Evolutionary conservation across 2,113 vertebrate genomes (phyloP).

Genomic region (Alethe castanea): DNA sequence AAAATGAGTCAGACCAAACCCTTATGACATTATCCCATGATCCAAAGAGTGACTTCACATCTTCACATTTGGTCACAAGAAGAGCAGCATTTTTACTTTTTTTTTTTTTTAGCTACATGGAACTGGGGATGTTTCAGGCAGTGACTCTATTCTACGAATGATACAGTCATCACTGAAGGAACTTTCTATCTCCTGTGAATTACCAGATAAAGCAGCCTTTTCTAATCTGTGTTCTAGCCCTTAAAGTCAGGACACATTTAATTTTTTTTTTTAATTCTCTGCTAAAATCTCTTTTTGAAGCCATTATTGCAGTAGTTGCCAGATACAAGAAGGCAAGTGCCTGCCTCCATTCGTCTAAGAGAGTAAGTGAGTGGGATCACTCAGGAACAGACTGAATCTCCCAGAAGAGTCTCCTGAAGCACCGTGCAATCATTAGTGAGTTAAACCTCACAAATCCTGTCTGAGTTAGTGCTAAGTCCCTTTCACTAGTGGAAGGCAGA

Average conservation of each 20-base stretch:
- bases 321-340: background rate
- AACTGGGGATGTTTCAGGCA: background rate
- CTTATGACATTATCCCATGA: conserved; percentile 10
- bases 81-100: background rate
- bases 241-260: background rate
- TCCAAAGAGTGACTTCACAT: conserved; percentile 10
- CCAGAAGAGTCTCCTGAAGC: background rate
- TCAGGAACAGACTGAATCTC: background rate
- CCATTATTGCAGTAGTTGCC: background rate
- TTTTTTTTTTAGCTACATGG: background rate
- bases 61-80: conserved; percentile 27
- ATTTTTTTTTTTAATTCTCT: background rate
- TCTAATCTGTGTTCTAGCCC: background rate
- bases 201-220: background rate
- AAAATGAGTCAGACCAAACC: conserved; percentile 14
- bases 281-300: conserved; percentile 7
- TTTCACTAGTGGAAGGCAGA: background rate
- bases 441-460: background rate
- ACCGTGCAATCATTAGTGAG: background rate
- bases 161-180: background rate
- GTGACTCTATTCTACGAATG: background rate
- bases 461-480: background rate
- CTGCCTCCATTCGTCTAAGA: background rate
- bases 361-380: background rate
- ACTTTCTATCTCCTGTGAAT: background rate